These are phyloP conservation scores for Gymnocheta viridis DNA, from an alignment of 2,888 invertebrate species.

Conservation along the genomic window DNA sequence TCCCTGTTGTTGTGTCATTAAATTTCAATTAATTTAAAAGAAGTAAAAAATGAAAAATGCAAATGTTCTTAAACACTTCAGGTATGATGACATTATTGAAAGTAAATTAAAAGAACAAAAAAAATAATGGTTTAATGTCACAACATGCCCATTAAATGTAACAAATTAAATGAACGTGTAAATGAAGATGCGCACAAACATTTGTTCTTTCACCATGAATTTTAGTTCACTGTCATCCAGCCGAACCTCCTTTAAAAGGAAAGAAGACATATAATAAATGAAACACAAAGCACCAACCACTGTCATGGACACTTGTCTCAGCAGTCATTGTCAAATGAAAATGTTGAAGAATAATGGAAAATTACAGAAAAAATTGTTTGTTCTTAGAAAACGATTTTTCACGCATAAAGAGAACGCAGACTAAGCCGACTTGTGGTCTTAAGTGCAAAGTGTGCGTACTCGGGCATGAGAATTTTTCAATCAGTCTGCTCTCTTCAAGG, in stretches of 20 bases:
- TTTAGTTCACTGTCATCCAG: background rate
- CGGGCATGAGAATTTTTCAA: too few relatives aligned
- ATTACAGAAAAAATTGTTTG: background rate
- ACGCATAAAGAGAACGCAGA: background rate
- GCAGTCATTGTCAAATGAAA: conserved; percentile 47
- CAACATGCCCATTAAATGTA: conserved; percentile 40
- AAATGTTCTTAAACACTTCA: background rate
- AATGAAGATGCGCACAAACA: background rate
- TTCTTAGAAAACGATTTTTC: background rate
- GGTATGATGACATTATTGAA: conserved; percentile 31
- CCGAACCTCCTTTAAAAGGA: background rate
- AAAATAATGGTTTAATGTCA: conserved; percentile 54
- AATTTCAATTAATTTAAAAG: conserved; percentile 16
- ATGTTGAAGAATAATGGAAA: background rate
- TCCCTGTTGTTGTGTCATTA: background rate
- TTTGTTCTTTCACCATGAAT: background rate
- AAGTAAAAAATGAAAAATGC: background rate
- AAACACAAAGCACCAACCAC: background rate
- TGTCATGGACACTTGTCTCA: conserved; percentile 49
- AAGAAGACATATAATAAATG: conserved; percentile 9
- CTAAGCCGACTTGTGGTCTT: too few relatives aligned
- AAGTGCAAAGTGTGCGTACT: too few relatives aligned
- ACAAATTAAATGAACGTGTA: conserved; percentile 14
- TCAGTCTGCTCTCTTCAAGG: background rate
- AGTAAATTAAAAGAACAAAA: conserved; percentile 33